Conservation (phyloP, 2,113 vertebrate genomes). For the Haemorhous mexicanus region DNA sequence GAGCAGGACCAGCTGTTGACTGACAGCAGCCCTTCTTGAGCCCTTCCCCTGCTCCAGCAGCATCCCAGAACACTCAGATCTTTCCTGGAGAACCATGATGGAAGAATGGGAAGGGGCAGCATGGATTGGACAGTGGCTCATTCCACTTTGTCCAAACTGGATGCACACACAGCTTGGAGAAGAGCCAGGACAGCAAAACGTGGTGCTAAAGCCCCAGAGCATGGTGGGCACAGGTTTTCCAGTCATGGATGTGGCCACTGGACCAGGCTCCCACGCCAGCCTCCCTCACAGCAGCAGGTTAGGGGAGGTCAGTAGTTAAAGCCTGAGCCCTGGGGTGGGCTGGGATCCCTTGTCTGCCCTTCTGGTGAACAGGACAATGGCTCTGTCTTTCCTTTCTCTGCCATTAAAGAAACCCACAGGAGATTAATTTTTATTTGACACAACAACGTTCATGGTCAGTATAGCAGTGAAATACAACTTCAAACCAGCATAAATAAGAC, state of each 20-base stretch:
- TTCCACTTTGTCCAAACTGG: neutral
- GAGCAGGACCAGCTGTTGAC: neutral
- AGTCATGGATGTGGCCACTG: neutral
- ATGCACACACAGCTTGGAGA: neutral
- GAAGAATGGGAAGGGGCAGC: neutral
- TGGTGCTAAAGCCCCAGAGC: accelerated
- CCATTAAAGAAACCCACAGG: neutral
- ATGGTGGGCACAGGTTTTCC: neutral
- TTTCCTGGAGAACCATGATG: neutral
- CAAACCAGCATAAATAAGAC: neutral
- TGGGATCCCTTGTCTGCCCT: neutral
- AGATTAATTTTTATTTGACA: neutral
- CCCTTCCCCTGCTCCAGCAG: neutral
- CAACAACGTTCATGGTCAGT: neutral
- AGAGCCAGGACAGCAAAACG: neutral
- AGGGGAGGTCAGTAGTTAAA: neutral
- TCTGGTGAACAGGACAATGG: accelerated
- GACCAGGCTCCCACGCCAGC: accelerated
- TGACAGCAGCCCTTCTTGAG: neutral
- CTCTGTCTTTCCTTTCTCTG: neutral
- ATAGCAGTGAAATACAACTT: neutral
- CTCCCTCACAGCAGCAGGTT: no score
- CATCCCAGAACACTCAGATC: neutral
- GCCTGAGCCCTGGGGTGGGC: neutral
- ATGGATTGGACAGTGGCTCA: accelerated